phyloP scores from a whole-genome alignment of 1,140 invertebrate genomes.

The Sminthurinus signatus region DNA sequence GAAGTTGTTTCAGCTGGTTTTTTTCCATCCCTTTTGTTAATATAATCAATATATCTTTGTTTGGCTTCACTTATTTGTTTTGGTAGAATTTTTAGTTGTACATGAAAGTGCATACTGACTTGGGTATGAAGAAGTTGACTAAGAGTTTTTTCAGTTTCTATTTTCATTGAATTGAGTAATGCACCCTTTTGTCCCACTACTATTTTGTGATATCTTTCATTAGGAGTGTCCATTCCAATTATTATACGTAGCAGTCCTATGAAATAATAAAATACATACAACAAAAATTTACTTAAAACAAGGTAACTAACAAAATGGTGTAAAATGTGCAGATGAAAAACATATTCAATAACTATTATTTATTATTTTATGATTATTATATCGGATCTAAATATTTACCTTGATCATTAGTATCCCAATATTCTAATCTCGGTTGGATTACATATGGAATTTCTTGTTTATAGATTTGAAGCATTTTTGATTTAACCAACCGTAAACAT shows the following conservation, averaged over 20 bases:
- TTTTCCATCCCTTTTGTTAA: no score
- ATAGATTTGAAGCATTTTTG: constrained; percentile 70
- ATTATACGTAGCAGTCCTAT: neutral
- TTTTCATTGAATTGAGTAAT: neutral
- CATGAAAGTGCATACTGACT: no score
- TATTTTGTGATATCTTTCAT: neutral
- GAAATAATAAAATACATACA: neutral
- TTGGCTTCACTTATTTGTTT: no score
- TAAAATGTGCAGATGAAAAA: neutral
- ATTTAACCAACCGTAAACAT: constrained; percentile 63
- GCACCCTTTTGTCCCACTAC: neutral
- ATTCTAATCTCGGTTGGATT: constrained; percentile 58
- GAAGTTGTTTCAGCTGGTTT: no score
- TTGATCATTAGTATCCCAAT: constrained; percentile 50
- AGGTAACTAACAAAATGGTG: neutral
- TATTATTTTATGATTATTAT: neutral
- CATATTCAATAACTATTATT: neutral
- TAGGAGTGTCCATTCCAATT: neutral
- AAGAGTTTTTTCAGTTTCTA: neutral
- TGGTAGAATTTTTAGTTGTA: no score
- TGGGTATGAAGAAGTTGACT: neutral
- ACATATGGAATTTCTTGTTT: constrained; percentile 75
- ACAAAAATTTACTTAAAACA: neutral
- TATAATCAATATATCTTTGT: no score
- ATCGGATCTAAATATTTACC: neutral